Evolutionary conservation across 2,888 invertebrate genomes (phyloP), one percentile per base, ranked within the genome.

Genomic region (Melanargia galathea): DNA sequence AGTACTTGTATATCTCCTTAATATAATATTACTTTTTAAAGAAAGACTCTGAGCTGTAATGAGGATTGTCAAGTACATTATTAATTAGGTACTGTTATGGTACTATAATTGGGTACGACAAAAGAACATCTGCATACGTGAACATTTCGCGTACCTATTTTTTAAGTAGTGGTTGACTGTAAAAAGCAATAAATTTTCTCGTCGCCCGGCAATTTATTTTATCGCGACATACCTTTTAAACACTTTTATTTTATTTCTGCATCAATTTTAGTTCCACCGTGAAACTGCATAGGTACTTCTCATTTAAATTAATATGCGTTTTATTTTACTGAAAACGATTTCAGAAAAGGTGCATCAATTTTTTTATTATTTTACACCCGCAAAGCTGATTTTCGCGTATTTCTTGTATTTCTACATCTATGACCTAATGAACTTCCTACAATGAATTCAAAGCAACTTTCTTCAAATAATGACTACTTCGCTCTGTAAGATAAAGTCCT

Each of bases 231-330:
- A 64, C 40, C 60, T 57, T 57, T 64, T 57, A 60, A 60, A 55
- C 63, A 60, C 60, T 64, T 64, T 64, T 61, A 64, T 64, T 64
- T 64, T 64, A 64, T 64, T 60, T 24, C 55, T 43, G 56, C 43
- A 20, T 43, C 24, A 56, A 45, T 45, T n/a, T 56, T 45, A 43
- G 43, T 30, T 43, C 56, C 22, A 26, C 56, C 40, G 56, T 26
- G 24, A 43, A 56, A 56, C 30, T 56, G 43, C 56, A 45, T 18
- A 45, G 45, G 26, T 43, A n/a, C n/a, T 18, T 26, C 55, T 56
- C n/a, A 56, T 43, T 30, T 56, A 43, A 52, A 56, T 56, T 54
- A 54, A 54, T 54, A 40, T 30, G 43, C 43, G 16, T 43, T 56
- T 56, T 45, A 45, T 56, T 56, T 56, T 30, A 43, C 30, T 56